A percentile compares a stretch with the other conserved stretches of the same genome.
phyloP scores from a whole-genome alignment of 2,113 vertebrate species.

The Apodemus speciosus region DNA sequence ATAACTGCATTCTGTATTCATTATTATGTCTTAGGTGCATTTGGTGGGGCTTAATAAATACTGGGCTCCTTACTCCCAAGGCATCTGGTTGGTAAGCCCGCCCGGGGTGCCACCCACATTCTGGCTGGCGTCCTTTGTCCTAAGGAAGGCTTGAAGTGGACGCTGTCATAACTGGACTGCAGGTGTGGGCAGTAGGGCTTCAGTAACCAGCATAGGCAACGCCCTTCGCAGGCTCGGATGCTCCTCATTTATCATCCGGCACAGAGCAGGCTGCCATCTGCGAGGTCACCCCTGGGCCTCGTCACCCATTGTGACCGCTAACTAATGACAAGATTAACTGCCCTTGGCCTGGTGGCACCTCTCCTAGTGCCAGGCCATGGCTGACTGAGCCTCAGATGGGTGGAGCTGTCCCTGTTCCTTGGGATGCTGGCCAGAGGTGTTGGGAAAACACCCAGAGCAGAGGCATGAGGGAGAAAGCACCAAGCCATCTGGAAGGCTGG shows the following conservation, averaged over 20 bases:
- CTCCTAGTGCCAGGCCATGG: slow-evolving; percentile 36
- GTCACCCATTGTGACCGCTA: slow-evolving; percentile 30
- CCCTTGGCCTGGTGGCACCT: slow-evolving; percentile 52
- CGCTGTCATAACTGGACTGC: not conserved
- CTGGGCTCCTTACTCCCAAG: not conserved
- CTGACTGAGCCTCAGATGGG: slow-evolving; percentile 7
- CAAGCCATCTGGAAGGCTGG: slow-evolving; percentile 64
- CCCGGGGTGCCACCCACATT: too few relatives aligned
- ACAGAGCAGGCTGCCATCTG: slow-evolving; percentile 52
- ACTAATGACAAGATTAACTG: slow-evolving; percentile 69
- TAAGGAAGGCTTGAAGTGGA: not conserved
- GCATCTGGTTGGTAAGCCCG: not conserved
- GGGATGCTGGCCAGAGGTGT: slow-evolving; percentile 34
- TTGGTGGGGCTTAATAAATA: not conserved
- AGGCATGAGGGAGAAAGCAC: not conserved
- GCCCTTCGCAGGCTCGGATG: not conserved
- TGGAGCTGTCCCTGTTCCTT: not conserved
- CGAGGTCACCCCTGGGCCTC: slow-evolving; percentile 38
- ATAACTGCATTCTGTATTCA: too few relatives aligned
- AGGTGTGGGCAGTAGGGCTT: not conserved
- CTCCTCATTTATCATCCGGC: slow-evolving; percentile 9
- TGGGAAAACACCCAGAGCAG: slow-evolving; percentile 1
- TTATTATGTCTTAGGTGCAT: not conserved
- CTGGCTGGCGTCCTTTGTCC: not conserved
- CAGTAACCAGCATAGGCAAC: accelerated